Conservation (phyloP, 1,140 invertebrate species). For the Hylaeus volcanicus region DNA sequence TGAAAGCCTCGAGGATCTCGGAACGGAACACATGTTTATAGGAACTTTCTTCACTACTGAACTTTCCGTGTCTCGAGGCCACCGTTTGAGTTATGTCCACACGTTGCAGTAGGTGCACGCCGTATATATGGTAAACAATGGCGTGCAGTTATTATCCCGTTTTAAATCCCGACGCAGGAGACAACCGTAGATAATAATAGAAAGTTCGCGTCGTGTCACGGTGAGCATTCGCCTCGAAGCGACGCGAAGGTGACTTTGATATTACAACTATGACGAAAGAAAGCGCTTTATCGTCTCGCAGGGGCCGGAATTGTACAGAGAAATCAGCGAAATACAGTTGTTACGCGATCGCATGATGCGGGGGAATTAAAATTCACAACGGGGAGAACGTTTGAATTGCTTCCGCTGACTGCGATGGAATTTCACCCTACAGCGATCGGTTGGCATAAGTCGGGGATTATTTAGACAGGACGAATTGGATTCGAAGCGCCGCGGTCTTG, state of each 20-base stretch:
- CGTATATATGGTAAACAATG: conserved; percentile 33
- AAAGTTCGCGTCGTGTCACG: conserved; percentile 42
- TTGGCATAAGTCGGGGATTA: neutral
- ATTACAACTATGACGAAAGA: conserved; percentile 32
- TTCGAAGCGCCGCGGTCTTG: neutral
- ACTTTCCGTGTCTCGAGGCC: neutral
- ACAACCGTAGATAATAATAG: conserved; percentile 55
- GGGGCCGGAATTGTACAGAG: neutral
- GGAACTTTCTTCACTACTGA: neutral
- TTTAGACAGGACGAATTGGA: neutral
- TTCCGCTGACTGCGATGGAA: neutral
- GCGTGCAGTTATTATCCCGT: conserved; percentile 46
- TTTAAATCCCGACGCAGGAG: conserved; percentile 33
- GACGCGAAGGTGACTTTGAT: conserved; percentile 39
- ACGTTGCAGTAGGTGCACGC: neutral
- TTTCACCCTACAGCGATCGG: neutral
- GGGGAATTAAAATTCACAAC: neutral
- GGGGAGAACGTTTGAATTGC: neutral
- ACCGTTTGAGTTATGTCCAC: neutral
- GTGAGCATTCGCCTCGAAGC: conserved; percentile 33
- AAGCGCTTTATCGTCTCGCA: conserved; percentile 28
- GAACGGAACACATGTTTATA: neutral
- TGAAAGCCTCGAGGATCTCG: conserved; percentile 1
- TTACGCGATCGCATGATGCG: neutral
- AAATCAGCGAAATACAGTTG: conserved; percentile 8